Base-by-base conservation (phyloP, 2,888 invertebrate species). In the Leptopilina drosophilae region DNA sequence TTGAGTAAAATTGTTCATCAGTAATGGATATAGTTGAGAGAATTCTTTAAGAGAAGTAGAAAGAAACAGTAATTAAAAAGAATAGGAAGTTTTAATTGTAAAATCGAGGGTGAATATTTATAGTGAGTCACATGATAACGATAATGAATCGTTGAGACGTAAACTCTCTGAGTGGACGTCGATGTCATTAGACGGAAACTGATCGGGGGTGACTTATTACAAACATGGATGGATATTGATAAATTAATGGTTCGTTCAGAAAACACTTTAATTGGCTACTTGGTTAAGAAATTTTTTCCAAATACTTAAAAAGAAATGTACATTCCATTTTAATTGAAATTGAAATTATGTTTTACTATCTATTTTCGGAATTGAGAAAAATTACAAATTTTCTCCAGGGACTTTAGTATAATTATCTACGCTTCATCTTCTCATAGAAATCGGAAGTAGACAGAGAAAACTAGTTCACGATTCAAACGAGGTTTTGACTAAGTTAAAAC, bases 401-500 rank as follows among this genome's bases (percentile, higher is more conserved):
- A 6, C 7, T 42, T 42, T 42, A 8, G 8, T 5, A 42, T 67
- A 67, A 69, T 69, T n/a, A 53, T 33, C 14, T 33, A 69, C n/a
- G 69, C 53, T 26, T 14, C 42, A 15, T n/a, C 53, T 14, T 56
- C 69, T 69, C 7, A 26, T 26, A 1, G n/a, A 69, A 69, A 69
- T 69, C 69, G 26, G 53, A 69, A 53, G 49, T 69, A 53, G 26
- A 53, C 49, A 14, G 69, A 69, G 69, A 69, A 69, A 69, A 53
- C 69, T 69, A 26, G 53, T 33, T n/a, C 33, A 53, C 12, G 14
- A 53, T 53, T 69, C 69, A 26, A 69, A 53, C 53, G 14, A 7
- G 53, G 69, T 26, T 33, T 49, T 69, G 69, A 69, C 53, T 69
- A 8, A n/a, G 69, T 69, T 69, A 69, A 69, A 69, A 69, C 49